Conservation (phyloP, 2,888 invertebrate species). For the Synergus itoensis region DNA sequence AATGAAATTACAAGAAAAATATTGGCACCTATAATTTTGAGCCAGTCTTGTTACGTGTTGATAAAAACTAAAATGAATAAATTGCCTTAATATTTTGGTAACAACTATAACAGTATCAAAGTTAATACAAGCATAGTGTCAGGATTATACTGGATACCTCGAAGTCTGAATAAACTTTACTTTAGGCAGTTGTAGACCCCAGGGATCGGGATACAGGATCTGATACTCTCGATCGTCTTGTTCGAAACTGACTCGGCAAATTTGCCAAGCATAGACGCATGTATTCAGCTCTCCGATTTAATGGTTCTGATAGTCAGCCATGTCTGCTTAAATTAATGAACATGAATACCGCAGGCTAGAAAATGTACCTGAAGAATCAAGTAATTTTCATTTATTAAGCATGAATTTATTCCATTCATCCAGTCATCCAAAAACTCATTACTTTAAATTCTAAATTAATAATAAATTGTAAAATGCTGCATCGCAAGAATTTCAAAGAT, state of each 20-base stretch:
- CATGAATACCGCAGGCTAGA: conserved; percentile 60
- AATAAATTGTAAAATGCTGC: too few species aligned
- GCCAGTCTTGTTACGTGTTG: too few species aligned
- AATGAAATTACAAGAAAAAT: too few species aligned
- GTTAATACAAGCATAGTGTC: conserved; percentile 28
- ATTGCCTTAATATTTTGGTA: neutral
- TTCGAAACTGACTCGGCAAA: conserved; percentile 43
- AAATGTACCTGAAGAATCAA: too few species aligned
- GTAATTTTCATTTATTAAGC: too few species aligned
- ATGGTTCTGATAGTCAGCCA: conserved; percentile 58
- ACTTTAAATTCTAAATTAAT: too few species aligned
- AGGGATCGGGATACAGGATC: conserved; percentile 57
- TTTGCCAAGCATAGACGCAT: conserved; percentile 17
- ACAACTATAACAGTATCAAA: conserved; percentile 15
- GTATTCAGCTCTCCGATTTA: conserved; percentile 56
- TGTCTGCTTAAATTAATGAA: conserved; percentile 65
- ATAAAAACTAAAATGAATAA: too few species aligned
- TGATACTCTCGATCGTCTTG: conserved; percentile 66
- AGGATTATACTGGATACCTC: conserved; percentile 47
- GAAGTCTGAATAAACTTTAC: conserved; percentile 64
- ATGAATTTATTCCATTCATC: too few species aligned
- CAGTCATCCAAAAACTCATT: too few species aligned
- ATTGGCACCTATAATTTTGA: too few species aligned
- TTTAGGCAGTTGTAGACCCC: conserved; percentile 61
- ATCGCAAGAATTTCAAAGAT: too few species aligned